A percentile compares a stretch with the other conserved stretches of the same genome.
phyloP scores from a whole-genome alignment of 1,140 invertebrate species.

The Micrasema longulum region DNA sequence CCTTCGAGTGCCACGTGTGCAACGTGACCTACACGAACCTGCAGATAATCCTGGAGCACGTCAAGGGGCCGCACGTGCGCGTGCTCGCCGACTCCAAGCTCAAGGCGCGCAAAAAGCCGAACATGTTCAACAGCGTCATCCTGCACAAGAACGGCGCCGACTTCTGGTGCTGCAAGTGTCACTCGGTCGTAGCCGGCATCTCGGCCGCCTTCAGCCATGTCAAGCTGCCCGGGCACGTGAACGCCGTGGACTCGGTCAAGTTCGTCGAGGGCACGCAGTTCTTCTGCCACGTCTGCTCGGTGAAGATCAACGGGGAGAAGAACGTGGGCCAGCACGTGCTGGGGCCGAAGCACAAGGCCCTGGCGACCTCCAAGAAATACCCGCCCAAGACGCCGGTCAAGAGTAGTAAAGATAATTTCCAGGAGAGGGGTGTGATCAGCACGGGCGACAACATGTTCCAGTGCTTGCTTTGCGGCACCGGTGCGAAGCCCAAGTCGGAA shows the following conservation, averaged over 20 bases:
- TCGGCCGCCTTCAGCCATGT: conserved; percentile 42
- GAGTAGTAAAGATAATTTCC: not conserved
- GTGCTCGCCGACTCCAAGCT: not conserved
- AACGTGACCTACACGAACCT: not conserved
- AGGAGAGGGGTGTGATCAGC: not conserved
- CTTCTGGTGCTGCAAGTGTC: conserved; percentile 42
- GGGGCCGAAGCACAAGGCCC: conserved; percentile 36
- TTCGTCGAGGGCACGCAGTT: conserved; percentile 37
- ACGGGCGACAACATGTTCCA: not conserved
- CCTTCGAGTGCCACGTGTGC: conserved; percentile 21
- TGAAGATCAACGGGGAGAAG: conserved; percentile 47
- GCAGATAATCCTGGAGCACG: not conserved
- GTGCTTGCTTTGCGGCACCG: conserved; percentile 29
- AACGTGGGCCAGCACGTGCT: conserved; percentile 46
- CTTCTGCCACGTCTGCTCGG: conserved; percentile 39
- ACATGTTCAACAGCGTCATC: conserved; percentile 11
- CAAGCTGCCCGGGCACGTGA: conserved; percentile 37
- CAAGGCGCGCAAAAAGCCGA: not conserved
- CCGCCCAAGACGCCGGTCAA: not conserved
- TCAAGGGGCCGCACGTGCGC: not conserved
- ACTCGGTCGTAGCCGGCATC: conserved; percentile 18
- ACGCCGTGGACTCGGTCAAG: conserved; percentile 40
- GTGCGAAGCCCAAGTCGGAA: conserved; percentile 22
- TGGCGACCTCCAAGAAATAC: not conserved
- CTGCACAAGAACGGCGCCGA: conserved; percentile 29